Evolutionary conservation across 2,113 vertebrate species (phyloP).

Genomic region (Hepsetus odoe): DNA sequence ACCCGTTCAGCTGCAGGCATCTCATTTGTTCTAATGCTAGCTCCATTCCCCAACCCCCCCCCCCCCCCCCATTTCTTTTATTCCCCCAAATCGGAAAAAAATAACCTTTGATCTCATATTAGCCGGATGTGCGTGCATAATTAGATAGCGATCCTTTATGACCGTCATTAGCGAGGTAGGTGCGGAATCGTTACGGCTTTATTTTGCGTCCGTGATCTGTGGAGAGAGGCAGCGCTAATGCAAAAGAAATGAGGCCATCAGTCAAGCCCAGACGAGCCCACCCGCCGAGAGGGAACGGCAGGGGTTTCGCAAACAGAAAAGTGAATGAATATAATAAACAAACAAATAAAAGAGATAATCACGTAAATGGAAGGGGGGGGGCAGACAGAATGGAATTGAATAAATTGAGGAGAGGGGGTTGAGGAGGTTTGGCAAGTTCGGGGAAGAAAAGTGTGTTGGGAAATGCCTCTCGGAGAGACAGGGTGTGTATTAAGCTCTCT

Average conservation of each 20-base stretch:
- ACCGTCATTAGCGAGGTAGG: constrained; percentile 44
- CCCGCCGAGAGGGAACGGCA: constrained; percentile 22
- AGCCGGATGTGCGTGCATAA: constrained; percentile 36
- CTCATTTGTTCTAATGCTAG: constrained; percentile 14
- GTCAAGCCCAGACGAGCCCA: constrained; percentile 45
- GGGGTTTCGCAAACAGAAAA: constrained; percentile 38
- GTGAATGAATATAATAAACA: constrained; percentile 38
- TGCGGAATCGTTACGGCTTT: constrained; percentile 45
- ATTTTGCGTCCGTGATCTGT: constrained; percentile 48
- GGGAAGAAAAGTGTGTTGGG: neutral
- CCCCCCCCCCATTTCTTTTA: neutral
- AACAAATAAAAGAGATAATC: constrained; percentile 42
- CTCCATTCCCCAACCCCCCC: neutral
- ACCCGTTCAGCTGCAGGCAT: constrained; percentile 32
- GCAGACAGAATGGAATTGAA: constrained; percentile 1
- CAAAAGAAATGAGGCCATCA: constrained; percentile 60
- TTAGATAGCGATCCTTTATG: constrained; percentile 49
- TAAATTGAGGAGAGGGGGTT: neutral
- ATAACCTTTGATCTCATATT: constrained; percentile 38
- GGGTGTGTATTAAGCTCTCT: too few relatives aligned
- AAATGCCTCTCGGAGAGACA: too few relatives aligned
- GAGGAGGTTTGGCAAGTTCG: neutral
- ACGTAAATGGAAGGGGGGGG: constrained; percentile 16
- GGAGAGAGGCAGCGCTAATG: constrained; percentile 53
- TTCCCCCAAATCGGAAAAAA: constrained; percentile 11